Conservation (phyloP, 2,888 invertebrate genomes). For the Leptogaster cylindrica region DNA sequence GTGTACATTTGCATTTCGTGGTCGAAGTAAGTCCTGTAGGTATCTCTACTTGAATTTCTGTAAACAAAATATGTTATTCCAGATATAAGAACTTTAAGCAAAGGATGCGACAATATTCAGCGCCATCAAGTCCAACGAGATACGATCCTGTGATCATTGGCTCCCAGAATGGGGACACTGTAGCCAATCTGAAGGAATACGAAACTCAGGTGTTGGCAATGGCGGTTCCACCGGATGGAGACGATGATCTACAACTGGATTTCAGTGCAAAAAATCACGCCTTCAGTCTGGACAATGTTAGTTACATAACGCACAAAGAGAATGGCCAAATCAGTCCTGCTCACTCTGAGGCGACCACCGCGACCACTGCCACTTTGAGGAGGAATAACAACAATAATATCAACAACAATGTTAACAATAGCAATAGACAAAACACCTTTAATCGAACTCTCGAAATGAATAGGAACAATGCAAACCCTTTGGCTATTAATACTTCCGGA, state of each 20-base stretch:
- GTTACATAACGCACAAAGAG: slow-evolving; percentile 85
- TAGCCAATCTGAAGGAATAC: slow-evolving; percentile 83
- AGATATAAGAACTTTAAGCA: slow-evolving; percentile 90
- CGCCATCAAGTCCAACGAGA: slow-evolving; percentile 68
- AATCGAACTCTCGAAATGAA: slow-evolving; percentile 61
- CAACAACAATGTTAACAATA: slow-evolving; percentile 52
- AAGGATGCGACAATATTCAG: slow-evolving; percentile 76
- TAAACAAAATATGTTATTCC: slow-evolving; percentile 48
- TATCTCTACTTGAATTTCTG: not conserved
- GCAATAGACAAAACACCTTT: slow-evolving; percentile 60
- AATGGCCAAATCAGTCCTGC: slow-evolving; percentile 77
- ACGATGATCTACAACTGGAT: slow-evolving; percentile 82
- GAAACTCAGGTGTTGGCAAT: slow-evolving; percentile 93
- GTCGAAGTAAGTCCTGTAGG: slow-evolving; percentile 73
- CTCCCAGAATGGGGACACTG: slow-evolving; percentile 60
- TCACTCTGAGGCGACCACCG: slow-evolving; percentile 82
- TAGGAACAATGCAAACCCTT: slow-evolving; percentile 57
- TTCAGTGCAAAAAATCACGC: slow-evolving; percentile 88
- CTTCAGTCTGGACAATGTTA: slow-evolving; percentile 86
- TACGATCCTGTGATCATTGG: slow-evolving; percentile 72
- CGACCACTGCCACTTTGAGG: slow-evolving; percentile 70
- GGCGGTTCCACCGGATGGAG: slow-evolving; percentile 87
- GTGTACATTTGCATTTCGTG: slow-evolving; percentile 93
- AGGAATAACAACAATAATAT: slow-evolving; percentile 61
- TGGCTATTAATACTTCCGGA: slow-evolving; percentile 55